Base-by-base conservation (phyloP, 2,797 vertebrate genomes). In the Scleropages formosus region DNA sequence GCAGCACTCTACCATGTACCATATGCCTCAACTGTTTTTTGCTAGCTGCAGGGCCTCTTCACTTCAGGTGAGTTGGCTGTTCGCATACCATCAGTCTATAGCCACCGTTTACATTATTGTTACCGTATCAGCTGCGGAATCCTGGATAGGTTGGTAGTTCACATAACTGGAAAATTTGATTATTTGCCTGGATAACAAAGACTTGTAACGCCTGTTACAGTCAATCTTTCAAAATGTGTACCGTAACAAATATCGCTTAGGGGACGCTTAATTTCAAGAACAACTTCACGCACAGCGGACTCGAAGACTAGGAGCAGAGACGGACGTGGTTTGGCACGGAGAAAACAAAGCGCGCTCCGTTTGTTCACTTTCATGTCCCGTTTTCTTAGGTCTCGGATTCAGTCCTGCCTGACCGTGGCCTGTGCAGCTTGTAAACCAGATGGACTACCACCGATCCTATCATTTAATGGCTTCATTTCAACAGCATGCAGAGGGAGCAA, bases 401-500 rank as follows among this genome's bases (percentile, higher is more conserved):
- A 49, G 26, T 61, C 26, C 59, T 12, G 47, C 64, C 11, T 12
- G n/a, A 18, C 68, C 24, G 47, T 69, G 47, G 49, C 67, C 24
- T 49, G 58, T 70, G 75, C 46, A 11, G 44, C 12, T 63, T 12
- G 4, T 63, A 22, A n/a, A 4, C 65, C 24, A 18, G 69, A 26
- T 13, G 53, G 24, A 11, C 26, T 1, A 22, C 72, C 56, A 24
- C 15, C 44, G 22, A 59, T 58, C 65, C 39, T 49, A 46, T 51
- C 66, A 75, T 61, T 72, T 72, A 59, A 59, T 59, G 70, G 70
- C 74, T 65, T 64, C 60, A 61, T 63, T 77, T 56, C 69, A 53
- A 24, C 51, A 26, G 31, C 13, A 24, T 10, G 61, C 66, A 22
- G 49, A 64, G 26, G 9, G 16, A 18, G 13, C 44, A 58, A 60